phyloP scores from a whole-genome alignment of 2,888 invertebrate genomes.

The Craniophora ligustri region DNA sequence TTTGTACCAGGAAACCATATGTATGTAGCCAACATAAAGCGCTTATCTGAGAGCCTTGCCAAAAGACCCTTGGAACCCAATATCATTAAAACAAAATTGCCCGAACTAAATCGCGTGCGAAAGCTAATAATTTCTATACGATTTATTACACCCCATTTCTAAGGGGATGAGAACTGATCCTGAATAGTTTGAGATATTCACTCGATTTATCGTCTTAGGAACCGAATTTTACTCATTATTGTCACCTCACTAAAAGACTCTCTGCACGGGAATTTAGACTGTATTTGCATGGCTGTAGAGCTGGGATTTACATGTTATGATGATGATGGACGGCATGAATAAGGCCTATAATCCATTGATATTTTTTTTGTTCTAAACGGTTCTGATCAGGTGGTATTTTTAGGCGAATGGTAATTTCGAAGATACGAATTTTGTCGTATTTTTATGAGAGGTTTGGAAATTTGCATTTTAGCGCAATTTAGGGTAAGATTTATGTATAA shows the following conservation, averaged over 20 bases:
- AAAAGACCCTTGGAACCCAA: background rate
- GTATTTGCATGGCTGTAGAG: background rate
- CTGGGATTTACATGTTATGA: background rate
- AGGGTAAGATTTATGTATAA: no score
- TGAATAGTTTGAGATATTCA: conserved; percentile 76
- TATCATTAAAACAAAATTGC: conserved; percentile 32
- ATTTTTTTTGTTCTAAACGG: conserved; percentile 32
- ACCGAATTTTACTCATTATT: conserved; percentile 59
- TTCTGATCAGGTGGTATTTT: conserved; percentile 24
- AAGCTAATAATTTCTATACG: conserved; percentile 61
- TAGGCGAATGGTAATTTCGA: conserved; percentile 14
- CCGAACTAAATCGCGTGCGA: conserved; percentile 34
- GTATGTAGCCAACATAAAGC: no score
- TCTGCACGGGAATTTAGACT: conserved; percentile 18
- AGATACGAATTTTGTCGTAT: background rate
- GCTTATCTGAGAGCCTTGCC: background rate
- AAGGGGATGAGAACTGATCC: conserved; percentile 69
- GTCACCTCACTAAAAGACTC: conserved; percentile 31
- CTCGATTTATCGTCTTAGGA: conserved; percentile 68
- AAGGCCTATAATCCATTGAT: conserved; percentile 29
- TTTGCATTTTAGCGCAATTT: no score
- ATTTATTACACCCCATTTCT: conserved; percentile 64
- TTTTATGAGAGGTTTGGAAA: no score
- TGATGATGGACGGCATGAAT: conserved; percentile 8
- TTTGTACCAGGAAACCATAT: no score